phyloP scores from a whole-genome alignment of 2,797 vertebrate genomes.

The Lerista edwardsae region DNA sequence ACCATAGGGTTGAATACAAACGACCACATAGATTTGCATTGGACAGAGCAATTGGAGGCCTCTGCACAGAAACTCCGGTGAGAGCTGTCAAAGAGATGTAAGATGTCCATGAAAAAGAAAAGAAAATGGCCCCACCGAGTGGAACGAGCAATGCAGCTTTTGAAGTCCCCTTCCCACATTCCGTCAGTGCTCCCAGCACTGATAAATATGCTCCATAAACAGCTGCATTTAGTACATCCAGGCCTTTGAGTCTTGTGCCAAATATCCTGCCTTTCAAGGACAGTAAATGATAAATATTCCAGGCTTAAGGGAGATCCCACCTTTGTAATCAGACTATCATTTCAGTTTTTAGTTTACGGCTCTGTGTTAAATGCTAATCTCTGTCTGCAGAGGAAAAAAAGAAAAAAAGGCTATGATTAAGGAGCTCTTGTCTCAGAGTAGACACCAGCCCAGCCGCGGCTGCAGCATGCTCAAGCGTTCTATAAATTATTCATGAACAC shows the following conservation, averaged over 20 bases:
- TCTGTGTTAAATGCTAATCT: slow-evolving; percentile 31
- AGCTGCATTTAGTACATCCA: not conserved
- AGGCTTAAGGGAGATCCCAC: slow-evolving; percentile 12
- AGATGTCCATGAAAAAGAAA: not conserved
- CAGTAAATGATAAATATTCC: not conserved
- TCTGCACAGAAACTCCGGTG: not conserved
- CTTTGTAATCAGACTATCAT: not conserved
- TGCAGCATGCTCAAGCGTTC: slow-evolving; percentile 27
- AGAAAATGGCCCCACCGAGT: not conserved
- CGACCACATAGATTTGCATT: not conserved
- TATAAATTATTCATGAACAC: slow-evolving; percentile 61
- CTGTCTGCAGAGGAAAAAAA: slow-evolving; percentile 9
- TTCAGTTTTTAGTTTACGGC: slow-evolving; percentile 7
- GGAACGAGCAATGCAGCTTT: not conserved
- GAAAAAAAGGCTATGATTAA: slow-evolving; percentile 24
- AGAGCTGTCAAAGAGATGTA: not conserved
- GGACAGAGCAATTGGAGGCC: not conserved
- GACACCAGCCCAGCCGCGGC: slow-evolving; percentile 20
- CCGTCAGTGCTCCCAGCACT: not conserved
- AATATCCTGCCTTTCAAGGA: slow-evolving; percentile 22
- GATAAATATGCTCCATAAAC: not conserved
- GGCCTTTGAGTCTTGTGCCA: not conserved
- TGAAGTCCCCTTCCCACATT: rapidly evolving
- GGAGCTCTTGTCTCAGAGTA: slow-evolving; percentile 19
- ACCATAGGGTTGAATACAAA: slow-evolving; percentile 5